Evolutionary conservation across 92 coral and sea anemone genomes (phyloP).

Genomic region (Hydrozoanthus gracilis): DNA sequence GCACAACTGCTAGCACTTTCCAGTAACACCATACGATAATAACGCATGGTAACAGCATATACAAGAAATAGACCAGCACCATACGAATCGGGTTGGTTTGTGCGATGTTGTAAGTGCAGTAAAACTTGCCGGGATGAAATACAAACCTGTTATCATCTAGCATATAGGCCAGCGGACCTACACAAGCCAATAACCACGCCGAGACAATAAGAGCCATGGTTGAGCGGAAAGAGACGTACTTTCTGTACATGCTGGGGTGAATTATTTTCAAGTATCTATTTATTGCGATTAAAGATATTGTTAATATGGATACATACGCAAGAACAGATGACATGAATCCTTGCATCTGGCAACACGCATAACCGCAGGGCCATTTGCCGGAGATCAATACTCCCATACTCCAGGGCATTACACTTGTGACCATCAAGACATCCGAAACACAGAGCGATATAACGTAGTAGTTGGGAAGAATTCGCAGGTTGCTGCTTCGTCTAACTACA

Average conservation of each 20-base stretch:
- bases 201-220: constrained; percentile 48
- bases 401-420: constrained; percentile 72
- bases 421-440: constrained; percentile 70
- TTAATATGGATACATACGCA: constrained; percentile 71
- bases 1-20: constrained; percentile 62
- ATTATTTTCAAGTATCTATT: constrained; percentile 76
- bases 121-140: constrained; percentile 76
- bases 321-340: constrained; percentile 70
- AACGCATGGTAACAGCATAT: constrained; percentile 65
- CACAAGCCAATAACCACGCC: constrained; percentile 65
- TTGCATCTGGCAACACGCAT: constrained; percentile 67
- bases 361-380: constrained; percentile 66
- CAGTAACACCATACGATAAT: constrained; percentile 70
- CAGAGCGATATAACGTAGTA: constrained; percentile 68
- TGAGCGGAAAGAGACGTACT: constrained; percentile 51
- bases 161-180: constrained; percentile 54
- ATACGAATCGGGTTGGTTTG: constrained; percentile 40
- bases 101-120: constrained; percentile 56
- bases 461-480: constrained; percentile 64
- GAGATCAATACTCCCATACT: constrained; percentile 61
- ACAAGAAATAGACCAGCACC: constrained; percentile 45
- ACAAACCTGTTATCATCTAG: constrained; percentile 55
- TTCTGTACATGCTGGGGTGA: constrained; percentile 58
- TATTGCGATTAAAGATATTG: constrained; percentile 75
- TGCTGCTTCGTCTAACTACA: constrained; percentile 62